Evolutionary conservation across 1,140 invertebrate species (phyloP), one percentile per base, ranked within the genome.

Genomic region (Ridgeia piscesae): DNA sequence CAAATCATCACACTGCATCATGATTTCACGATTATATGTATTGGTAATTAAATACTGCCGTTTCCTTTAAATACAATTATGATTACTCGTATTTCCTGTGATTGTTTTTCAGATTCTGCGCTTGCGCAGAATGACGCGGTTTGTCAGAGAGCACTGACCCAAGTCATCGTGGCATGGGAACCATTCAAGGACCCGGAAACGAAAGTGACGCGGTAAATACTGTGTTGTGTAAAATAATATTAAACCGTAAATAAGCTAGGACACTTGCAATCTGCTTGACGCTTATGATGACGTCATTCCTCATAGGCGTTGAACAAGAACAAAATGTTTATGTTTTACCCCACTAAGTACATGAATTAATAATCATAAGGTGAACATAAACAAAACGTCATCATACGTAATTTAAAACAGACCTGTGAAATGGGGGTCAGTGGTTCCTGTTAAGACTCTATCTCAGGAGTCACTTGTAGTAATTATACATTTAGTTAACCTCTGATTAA

Each of bases 101-200:
- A 21, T 77, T 77, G 27, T 77, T 77, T 77, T 77, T 77, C 11
- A 77, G 58, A 77, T 14, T 17, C 58, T 31, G 58, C 58, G 4
- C 58, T 77, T 9, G 58, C 58, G 58, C 58, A 77, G 58, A 17
- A 27, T 77, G 58, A 77, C 58, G 58, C 58, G 11, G 58, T 77
- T 77, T 90, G 89, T 90, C 89, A 90, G n/a, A 9, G 89, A 42
- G 34, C 89, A 21, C 21, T 90, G 34, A 34, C 34, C 9, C 89
- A 90, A 42, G 35, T 90, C 9, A 90, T 90, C 17, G 89, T 90
- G 21, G 89, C 89, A 17, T 90, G 89, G 89, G 9, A 90, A 14
- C 34, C 34, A 90, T 90, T 90, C 31, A 27, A 34, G 0, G 89
- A 90, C 35, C 89, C 89, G 17, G 89, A 90, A 90, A 35, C 89